Evolutionary conservation across 2,888 invertebrate genomes (phyloP).

Genomic region (Tipula unca): DNA sequence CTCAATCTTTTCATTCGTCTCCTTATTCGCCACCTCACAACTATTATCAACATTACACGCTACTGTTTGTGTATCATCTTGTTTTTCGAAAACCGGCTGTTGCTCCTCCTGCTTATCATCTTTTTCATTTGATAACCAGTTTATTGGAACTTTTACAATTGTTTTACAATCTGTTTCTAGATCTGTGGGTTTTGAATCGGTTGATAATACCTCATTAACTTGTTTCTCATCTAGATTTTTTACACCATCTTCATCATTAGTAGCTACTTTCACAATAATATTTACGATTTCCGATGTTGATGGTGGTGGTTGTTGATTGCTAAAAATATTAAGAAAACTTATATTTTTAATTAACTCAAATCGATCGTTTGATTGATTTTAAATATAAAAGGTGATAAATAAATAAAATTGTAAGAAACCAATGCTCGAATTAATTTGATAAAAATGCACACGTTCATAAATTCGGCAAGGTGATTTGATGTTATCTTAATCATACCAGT

Average conservation of each 20-base stretch:
- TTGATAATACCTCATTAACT: background rate
- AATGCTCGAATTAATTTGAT: background rate
- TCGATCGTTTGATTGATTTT: background rate
- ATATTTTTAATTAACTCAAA: background rate
- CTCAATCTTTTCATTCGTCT: background rate
- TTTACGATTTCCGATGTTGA: background rate
- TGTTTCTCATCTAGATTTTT: background rate
- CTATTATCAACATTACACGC: background rate
- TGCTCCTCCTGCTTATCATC: background rate
- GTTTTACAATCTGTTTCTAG: background rate
- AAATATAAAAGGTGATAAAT: background rate
- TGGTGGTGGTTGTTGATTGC: background rate
- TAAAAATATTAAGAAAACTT: background rate
- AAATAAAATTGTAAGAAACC: background rate
- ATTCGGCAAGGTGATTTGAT: background rate
- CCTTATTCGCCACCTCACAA: background rate
- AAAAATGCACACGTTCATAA: too few relatives aligned
- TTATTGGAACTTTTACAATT: background rate
- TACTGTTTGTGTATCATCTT: background rate
- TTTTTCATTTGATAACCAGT: background rate
- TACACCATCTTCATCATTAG: background rate
- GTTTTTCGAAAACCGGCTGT: background rate
- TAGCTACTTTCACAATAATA: background rate
- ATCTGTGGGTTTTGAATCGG: background rate
- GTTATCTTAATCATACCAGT: too few relatives aligned